Evolutionary conservation across 1,140 invertebrate genomes (phyloP).

Genomic region (Drosophila carrolli): DNA sequence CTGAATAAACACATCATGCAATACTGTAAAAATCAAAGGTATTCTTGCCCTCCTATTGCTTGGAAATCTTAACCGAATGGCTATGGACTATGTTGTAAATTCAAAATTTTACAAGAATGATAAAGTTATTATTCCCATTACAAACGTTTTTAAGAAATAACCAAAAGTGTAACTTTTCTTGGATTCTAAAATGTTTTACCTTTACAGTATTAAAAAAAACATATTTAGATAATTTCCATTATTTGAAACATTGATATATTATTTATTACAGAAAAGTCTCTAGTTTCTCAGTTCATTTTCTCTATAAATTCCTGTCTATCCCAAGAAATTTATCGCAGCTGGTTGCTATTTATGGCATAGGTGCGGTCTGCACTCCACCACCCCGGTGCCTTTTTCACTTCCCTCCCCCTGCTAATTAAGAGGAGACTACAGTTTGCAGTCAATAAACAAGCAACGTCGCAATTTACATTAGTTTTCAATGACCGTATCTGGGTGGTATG

Average conservation of each 20-base stretch:
- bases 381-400: background rate
- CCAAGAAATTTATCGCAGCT: conserved; percentile 49
- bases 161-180: background rate
- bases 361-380: conserved; percentile 38
- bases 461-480: conserved; percentile 68
- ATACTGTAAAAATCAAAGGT: background rate
- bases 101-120: background rate
- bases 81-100: too few relatives aligned
- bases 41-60: background rate
- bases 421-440: conserved; percentile 47
- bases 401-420: conserved; percentile 46
- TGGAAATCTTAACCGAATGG: too few relatives aligned
- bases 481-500: conserved; percentile 22
- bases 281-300: conserved; percentile 23
- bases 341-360: conserved; percentile 70
- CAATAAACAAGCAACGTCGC: conserved; percentile 69
- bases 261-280: conserved; percentile 3
- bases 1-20: conserved; percentile 1
- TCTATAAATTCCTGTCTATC: conserved; percentile 35
- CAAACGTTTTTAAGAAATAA: background rate
- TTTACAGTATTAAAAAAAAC: background rate
- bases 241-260: conserved; percentile 4
- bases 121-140: background rate
- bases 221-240: background rate
- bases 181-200: background rate